Percentiles rank a stretch among this genome's conserved stretches.
Conservation (phyloP, 2,888 invertebrate genomes). For the Dinocampus coccinellae region DNA sequence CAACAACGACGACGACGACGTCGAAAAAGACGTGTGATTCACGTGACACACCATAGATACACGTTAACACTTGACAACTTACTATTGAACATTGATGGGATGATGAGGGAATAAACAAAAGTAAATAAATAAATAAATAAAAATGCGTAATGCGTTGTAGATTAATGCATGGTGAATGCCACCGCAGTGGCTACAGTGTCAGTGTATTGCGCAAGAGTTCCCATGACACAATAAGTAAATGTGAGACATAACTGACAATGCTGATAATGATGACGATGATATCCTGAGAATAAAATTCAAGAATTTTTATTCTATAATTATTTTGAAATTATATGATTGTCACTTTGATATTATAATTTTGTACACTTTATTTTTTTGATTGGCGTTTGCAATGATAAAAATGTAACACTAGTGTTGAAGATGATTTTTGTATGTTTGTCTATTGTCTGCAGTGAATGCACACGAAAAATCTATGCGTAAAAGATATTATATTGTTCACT, state of each 20-base stretch:
- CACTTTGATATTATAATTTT: background rate
- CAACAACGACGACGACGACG: constrained; percentile 30
- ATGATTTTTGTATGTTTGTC: background rate
- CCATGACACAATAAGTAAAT: constrained; percentile 40
- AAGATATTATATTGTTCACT: background rate
- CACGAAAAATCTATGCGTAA: background rate
- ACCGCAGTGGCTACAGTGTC: constrained; percentile 26
- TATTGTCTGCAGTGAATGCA: background rate
- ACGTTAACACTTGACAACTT: constrained; percentile 10
- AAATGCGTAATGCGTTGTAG: constrained; percentile 16
- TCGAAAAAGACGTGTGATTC: constrained; percentile 24
- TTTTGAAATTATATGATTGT: background rate
- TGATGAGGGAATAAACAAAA: background rate
- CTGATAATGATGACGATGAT: background rate
- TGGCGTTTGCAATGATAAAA: background rate
- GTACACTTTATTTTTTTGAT: background rate
- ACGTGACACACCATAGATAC: constrained; percentile 31
- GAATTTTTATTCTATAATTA: background rate
- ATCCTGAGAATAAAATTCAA: background rate
- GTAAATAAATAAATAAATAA: constrained; percentile 6
- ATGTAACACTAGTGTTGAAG: background rate
- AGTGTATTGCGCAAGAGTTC: constrained; percentile 42
- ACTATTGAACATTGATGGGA: background rate
- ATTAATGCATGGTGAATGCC: constrained; percentile 25
- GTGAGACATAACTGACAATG: constrained; percentile 16